A percentile compares a stretch with the other conserved stretches of the same genome.
phyloP scores from a whole-genome alignment of 2,888 invertebrate genomes.

The Chrysolina haemoptera region DNA sequence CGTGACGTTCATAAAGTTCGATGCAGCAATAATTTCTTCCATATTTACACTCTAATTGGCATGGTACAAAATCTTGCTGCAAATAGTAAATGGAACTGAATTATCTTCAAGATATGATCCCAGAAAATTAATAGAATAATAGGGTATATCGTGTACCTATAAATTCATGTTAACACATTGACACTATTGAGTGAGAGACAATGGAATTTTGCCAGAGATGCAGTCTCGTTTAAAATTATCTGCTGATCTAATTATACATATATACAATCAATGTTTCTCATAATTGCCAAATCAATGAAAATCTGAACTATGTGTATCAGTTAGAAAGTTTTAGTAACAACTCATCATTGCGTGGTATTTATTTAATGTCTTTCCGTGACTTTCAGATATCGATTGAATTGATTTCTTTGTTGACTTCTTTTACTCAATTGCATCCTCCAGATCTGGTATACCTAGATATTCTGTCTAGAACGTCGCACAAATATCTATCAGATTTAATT shows the following conservation, averaged over 20 bases:
- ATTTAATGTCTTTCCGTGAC: too few relatives aligned
- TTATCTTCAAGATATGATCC: too few relatives aligned
- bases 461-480: too few relatives aligned
- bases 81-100: too few relatives aligned
- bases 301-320: not conserved
- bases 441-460: too few relatives aligned
- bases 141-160: too few relatives aligned
- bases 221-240: not conserved
- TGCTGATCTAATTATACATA: not conserved
- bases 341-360: not conserved
- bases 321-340: not conserved
- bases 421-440: too few relatives aligned
- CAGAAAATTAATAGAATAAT: too few relatives aligned
- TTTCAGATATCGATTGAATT: too few relatives aligned
- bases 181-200: not conserved
- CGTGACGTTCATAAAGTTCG: slow-evolving; percentile 14
- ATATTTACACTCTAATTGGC: slow-evolving; percentile 12
- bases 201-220: slow-evolving; percentile 4
- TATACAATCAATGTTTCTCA: slow-evolving; percentile 3
- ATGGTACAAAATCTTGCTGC: too few relatives aligned
- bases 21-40: not conserved
- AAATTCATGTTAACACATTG: not conserved
- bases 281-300: not conserved
- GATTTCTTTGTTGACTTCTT: too few relatives aligned
- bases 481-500: too few relatives aligned